Base-by-base conservation (phyloP, 2,113 vertebrate genomes). In the Hippocampus abdominalis region DNA sequence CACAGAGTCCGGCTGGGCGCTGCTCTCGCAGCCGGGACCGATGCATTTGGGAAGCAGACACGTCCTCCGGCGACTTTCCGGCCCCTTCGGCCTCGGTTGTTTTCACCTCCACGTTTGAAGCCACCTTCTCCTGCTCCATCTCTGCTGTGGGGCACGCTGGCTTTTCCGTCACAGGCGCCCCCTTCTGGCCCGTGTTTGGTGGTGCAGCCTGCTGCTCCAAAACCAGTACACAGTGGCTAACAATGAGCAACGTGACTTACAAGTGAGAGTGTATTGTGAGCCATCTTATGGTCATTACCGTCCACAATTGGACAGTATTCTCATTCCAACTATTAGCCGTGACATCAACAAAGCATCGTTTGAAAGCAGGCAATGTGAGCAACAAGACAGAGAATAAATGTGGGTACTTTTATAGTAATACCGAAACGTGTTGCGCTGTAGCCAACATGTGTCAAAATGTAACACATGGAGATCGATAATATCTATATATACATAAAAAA, bases 1-100 rank as follows among this genome's bases (percentile, higher is more conserved):
- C 20, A 99, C 97, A 0, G 97, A 98, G 81, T 98, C 97, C 0
- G 94, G 94, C 79, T 94, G 94, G 8, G 97, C 97, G 54, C 93
- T 88, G 0, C 87, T 94, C 8, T 89, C 93, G 60, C 97, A 99
- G 68, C 97, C 97, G 0, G 97, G 95, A 2, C 97, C 97, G 0
- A 98, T 98, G 80, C 96, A 98, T 65, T 91, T 95, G 0, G 96
- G 91, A 10, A 94, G 91, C 13, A n/a, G 92, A 79, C 49, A 89
- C 78, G 6, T 75, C 87, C 10, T 72, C 87, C 77, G 53, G 78
- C 75, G 64, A 78, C 71, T 12, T 23, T 9, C 16, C 21, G 65
- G 78, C 71, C 56, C 77, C 76, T 51, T 67, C 86, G 0, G 0
- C 56, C 1, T 57, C 23, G 2, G 72, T 42, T 0, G 85, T 84